Evolutionary conservation across 2,888 invertebrate species (phyloP), one percentile per base, ranked within the genome.

Genomic region (Heteropelma amictum): DNA sequence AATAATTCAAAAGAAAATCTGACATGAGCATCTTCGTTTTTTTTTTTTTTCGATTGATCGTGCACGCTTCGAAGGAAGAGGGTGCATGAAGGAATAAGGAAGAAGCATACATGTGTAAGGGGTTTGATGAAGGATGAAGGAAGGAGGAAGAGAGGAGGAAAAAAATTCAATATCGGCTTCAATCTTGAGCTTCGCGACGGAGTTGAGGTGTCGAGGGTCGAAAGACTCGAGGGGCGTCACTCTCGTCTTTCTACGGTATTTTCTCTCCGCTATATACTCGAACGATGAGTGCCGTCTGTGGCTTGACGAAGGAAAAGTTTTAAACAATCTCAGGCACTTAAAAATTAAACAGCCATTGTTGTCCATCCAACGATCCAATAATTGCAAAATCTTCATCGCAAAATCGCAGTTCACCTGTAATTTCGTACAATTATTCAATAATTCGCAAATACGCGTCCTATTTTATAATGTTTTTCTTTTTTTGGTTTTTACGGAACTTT

Each of bases 131-230:
- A 14, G 64, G 30, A 51, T 26, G 51, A 40, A 26, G 10, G 40
- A 49, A 26, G 17, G 12, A 49, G 35, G 30, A 38, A n/a, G n/a
- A 60, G 49, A 28, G 17, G 33, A 21, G 35, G 30, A 60, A 74
- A 77, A 77, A 82, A 82, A 81, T 80, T 81, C 81, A 81, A 82
- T 82, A 82, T 82, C 81, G 77, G 79, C 77, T 81, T 81, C 79
- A 81, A 82, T 82, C 82, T 81, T 77, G 72, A 77, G 80, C 77
- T 77, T 79, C 74, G 70, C 77, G 74, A 77, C 73, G 77, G 74
- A 76, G 78, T 65, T 75, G 70, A 79, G 78, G 79, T 80, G 80
- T 78, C 78, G 77, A 74, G 73, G 77, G 79, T 78, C 76, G 77
- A 76, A 77, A 78, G 61, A 67, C 70, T 56, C 75, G 75, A 75